These are phyloP conservation scores for Erebia ligea DNA, from an alignment of 2,888 invertebrate species.

Conservation along the genomic window DNA sequence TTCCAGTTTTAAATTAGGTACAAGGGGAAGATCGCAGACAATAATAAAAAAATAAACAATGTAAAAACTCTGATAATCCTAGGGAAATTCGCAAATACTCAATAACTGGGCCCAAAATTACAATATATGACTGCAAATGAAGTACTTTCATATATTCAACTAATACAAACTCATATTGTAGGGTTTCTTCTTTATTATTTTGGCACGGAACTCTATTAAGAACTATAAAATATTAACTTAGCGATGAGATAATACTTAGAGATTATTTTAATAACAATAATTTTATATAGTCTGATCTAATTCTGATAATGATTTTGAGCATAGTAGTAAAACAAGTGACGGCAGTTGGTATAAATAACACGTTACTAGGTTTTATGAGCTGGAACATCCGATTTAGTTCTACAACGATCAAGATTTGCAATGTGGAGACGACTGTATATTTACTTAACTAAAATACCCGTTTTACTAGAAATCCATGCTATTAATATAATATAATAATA, in stretches of 20 bases:
- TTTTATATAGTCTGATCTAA: conserved; percentile 27
- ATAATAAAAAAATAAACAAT: too few species aligned
- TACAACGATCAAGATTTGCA: conserved; percentile 19
- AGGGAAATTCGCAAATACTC: too few species aligned
- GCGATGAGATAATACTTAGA: neutral
- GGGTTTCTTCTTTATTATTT: neutral
- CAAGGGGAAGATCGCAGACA: neutral
- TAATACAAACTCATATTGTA: too few species aligned
- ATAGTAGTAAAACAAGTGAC: conserved; percentile 28
- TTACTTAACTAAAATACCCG: neutral
- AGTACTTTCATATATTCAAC: too few species aligned
- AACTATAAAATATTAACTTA: neutral
- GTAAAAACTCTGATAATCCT: too few species aligned
- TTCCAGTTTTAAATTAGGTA: neutral
- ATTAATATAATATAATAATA: too few species aligned
- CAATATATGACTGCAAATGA: too few species aligned
- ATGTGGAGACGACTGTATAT: neutral
- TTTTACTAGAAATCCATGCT: conserved; percentile 5
- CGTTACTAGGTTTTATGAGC: conserved; percentile 32
- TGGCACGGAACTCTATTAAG: neutral
- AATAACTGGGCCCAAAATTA: too few species aligned
- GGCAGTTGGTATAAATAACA: conserved; percentile 37
- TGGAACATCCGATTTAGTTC: conserved; percentile 27
- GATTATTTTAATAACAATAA: conserved; percentile 5
- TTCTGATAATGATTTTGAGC: conserved; percentile 24